Evolutionary conservation across 2,797 vertebrate species (phyloP).

Genomic region (Rhabdophis nuchalis): DNA sequence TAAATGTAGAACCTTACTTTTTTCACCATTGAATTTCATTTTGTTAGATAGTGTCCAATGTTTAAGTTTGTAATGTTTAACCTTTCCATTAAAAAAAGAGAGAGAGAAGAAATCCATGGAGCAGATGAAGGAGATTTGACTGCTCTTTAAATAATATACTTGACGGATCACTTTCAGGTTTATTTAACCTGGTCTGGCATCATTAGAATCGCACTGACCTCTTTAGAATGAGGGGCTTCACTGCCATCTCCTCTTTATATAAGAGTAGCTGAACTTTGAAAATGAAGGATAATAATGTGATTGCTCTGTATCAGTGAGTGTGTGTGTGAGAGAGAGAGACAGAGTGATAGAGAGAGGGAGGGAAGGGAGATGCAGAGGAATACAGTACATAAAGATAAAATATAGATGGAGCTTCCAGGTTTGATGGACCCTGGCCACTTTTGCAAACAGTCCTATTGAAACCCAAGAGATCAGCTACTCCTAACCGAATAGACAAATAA

Average conservation of each 20-base stretch:
- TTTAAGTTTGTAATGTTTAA: too few species aligned
- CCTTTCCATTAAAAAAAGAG: background rate
- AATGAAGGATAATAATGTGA: conserved; percentile 42
- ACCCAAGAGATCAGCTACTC: conserved; percentile 35
- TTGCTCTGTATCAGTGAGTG: conserved; percentile 16
- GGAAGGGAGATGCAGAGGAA: conserved; percentile 3
- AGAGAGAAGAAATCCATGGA: background rate
- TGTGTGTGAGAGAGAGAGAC: background rate
- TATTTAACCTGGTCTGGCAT: background rate
- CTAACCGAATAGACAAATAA: conserved; percentile 4
- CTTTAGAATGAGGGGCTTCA: background rate
- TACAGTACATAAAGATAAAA: background rate
- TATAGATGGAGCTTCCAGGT: conserved; percentile 26
- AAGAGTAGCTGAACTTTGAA: conserved; percentile 59
- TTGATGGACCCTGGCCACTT: conserved; percentile 23
- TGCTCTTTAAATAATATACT: background rate
- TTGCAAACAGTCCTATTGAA: conserved; percentile 37
- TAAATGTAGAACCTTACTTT: too few species aligned
- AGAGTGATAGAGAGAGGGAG: background rate
- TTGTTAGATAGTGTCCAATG: too few species aligned
- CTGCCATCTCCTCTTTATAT: conserved; percentile 48
- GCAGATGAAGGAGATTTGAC: background rate
- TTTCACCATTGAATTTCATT: too few species aligned
- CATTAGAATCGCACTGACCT: background rate
- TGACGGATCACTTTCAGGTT: background rate